A percentile compares a stretch with the other conserved stretches of the same genome.
These are phyloP conservation scores for Osmerus eperlanus DNA, from an alignment of 2,113 vertebrate species.

Conservation along the genomic window DNA sequence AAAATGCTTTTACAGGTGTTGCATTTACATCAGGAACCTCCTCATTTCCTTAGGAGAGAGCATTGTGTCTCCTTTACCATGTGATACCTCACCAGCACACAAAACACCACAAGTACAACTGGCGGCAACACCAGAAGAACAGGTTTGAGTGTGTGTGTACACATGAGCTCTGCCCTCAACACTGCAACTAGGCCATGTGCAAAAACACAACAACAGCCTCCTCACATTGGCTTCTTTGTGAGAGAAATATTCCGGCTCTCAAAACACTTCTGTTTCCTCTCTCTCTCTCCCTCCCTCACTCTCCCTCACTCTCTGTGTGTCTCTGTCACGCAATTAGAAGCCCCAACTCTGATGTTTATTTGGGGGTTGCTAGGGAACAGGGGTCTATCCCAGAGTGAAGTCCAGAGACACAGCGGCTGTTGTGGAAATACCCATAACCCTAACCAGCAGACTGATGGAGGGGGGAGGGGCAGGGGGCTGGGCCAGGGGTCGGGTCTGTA, in stretches of 20 bases:
- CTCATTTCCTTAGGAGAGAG: conserved; percentile 3
- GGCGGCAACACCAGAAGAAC: too few species aligned
- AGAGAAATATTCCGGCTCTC: too few species aligned
- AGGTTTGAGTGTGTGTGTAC: too few species aligned
- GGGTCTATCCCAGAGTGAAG: conserved; percentile 49
- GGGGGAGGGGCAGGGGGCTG: background rate
- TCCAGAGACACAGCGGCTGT: conserved; percentile 48
- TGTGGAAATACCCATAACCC: conserved; percentile 54
- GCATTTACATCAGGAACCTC: too few species aligned
- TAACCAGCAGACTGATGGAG: background rate
- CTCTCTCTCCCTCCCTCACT: background rate
- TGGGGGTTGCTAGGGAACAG: conserved; percentile 60
- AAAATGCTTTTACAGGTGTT: too few species aligned
- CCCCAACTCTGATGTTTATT: conserved; percentile 53
- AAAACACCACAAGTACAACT: too few species aligned
- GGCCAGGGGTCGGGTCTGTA: conserved; percentile 2
- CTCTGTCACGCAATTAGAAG: conserved; percentile 21
- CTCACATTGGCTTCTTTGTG: too few species aligned
- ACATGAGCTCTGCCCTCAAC: too few species aligned
- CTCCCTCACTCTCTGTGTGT: background rate
- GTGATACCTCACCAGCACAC: too few species aligned
- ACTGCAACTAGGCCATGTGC: too few species aligned
- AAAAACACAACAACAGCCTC: too few species aligned
- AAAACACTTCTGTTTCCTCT: background rate
- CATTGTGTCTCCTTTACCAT: too few species aligned